Base-by-base conservation (phyloP, 2,888 invertebrate genomes). In the Epirrhoe alternata region DNA sequence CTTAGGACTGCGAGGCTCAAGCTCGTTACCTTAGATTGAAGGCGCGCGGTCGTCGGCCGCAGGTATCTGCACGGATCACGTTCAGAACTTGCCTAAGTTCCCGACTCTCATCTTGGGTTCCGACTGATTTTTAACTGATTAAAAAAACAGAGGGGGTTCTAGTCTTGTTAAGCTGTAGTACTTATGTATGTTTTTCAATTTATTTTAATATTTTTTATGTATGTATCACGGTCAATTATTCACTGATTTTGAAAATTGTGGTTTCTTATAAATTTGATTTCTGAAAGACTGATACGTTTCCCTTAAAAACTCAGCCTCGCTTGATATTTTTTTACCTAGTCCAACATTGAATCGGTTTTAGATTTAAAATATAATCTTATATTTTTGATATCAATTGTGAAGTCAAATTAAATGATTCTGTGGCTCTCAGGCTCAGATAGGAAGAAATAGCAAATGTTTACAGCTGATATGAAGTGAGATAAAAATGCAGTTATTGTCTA, bases 21-120 rank as follows among this genome's bases (percentile, higher is more conserved):
- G 84, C 90, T 90, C 83, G 89, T 90, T 92, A 90, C 85, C 85
- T 82, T 80, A 84, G 88, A 90, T 88, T 91, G 91, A 90, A 90
- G 88, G 82, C 78, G 82, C 82, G 85, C 89, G 90, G 90, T 91
- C 90, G 87, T 81, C 83, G 91, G 81, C 86, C 85, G 80, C 77
- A 67, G 67, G 79, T 77, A 78, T 80, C 82, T 81, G 78, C 76
- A 80, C 81, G 74, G 83, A 82, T 85, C 83, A 81, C 78, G 77
- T 77, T 73, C 61, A 68, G 67, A 72, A 70, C 70, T 62, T 67
- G 63, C 54, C 64, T 31, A 33, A 49, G 56, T 56, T 47, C 17
- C 38, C 45, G 16, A 49, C 17, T 55, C 4, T 64, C n/a, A 5
- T 42, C 24, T 53, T 8, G 56, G 52, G 67, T 68, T 64, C 63